Evolutionary conservation across 2,888 invertebrate species (phyloP), one percentile per base, ranked within the genome.

Genomic region (Cerceris rybyensis): DNA sequence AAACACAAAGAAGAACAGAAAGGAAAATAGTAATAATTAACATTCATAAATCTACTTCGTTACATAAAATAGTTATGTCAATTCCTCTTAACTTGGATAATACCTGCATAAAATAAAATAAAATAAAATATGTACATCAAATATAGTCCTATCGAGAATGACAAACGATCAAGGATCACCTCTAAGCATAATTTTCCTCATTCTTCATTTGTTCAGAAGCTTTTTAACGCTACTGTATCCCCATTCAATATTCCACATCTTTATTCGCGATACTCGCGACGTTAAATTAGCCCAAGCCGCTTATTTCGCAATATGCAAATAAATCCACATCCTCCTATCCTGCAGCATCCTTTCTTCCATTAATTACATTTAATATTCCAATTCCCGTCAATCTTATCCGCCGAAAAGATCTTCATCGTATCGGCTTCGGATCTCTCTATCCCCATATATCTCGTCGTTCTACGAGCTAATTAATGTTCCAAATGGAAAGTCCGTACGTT

Each of bases 381-480:
- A 61, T 63, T 58, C 52, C 39, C 14, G 41, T 14, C 14, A 52
- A 0, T n/a, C 39, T 63, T 69, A 57, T 73, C 69, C 5, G 13
- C 6, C 0, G 16, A 39, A 54, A 13, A 14, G 42, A 73, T 69
- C 72, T 72, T 63, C 14, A 67, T 67, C 60, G 43, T 8, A 41
- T 57, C 52, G n/a, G 1, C 9, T 28, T 5, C 14, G 55, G 55
- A 9, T 7, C n/a, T 28, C 58, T 52, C 49, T 55, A 46, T 70
- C 8, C 43, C 69, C 58, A 14, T 63, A 50, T 59, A 86, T 85
- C 84, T 84, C 84, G 85, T 84, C 86, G 78, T 81, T 85, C 84
- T 86, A 86, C 84, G 89, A 87, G 88, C 89, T 89, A 89, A 89
- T 91, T 91, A 85, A 84, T 75, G 80, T 85, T 75, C 87, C 78